These are phyloP conservation scores for Macaria liturata DNA, from an alignment of 2,888 invertebrate genomes.

Conservation along the genomic window DNA sequence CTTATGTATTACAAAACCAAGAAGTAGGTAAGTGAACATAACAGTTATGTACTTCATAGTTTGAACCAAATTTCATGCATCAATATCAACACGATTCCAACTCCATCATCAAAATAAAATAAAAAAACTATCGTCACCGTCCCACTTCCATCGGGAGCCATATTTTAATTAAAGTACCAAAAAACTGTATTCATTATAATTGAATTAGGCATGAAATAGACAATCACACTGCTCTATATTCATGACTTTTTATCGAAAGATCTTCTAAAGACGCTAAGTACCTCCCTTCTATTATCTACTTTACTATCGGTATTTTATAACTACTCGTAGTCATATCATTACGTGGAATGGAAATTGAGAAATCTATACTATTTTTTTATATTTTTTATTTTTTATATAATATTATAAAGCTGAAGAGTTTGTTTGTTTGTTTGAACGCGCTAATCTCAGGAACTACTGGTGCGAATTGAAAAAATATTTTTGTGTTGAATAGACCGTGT, in stretches of 20 bases:
- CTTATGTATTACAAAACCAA: too few species aligned
- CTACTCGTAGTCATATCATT: neutral
- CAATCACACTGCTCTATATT: conserved; percentile 27
- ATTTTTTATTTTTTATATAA: too few species aligned
- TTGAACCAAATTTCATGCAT: conserved; percentile 32
- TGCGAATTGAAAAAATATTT: too few species aligned
- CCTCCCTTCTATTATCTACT: conserved; percentile 20
- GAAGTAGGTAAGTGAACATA: neutral
- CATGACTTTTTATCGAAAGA: conserved; percentile 22
- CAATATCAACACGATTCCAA: conserved; percentile 42
- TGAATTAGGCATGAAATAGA: conserved; percentile 56
- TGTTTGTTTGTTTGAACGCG: too few species aligned
- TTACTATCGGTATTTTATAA: conserved; percentile 7
- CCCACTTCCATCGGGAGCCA: conserved; percentile 38
- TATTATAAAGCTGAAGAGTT: too few species aligned
- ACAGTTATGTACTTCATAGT: conserved; percentile 1
- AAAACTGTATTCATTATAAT: conserved; percentile 43
- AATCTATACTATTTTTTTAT: too few species aligned
- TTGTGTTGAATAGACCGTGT: too few species aligned
- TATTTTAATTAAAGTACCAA: conserved; percentile 39
- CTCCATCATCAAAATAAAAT: conserved; percentile 40
- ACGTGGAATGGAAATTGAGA: neutral
- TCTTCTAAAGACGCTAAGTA: conserved; percentile 24
- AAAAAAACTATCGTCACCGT: conserved; percentile 35
- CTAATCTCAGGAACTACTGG: too few species aligned